Percentiles rank a stretch among this genome's conserved stretches.
These are phyloP conservation scores for Nycticebus coucang DNA, from an alignment of 2,113 vertebrate genomes.

Conservation along the genomic window DNA sequence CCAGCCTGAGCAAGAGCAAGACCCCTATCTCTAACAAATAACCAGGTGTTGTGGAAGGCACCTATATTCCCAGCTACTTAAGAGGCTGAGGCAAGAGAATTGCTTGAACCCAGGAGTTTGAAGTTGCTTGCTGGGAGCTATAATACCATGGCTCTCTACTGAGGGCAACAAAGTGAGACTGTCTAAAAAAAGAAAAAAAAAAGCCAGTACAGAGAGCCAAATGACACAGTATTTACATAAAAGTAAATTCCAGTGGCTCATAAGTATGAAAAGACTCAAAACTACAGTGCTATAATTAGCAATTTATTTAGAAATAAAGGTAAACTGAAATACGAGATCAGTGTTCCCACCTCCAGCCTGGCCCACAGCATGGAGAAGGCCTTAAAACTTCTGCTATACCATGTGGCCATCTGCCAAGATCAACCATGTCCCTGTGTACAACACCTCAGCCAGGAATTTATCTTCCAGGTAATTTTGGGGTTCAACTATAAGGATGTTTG, in stretches of 20 bases:
- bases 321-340: background rate
- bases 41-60: too few relatives aligned
- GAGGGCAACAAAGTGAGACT: too few relatives aligned
- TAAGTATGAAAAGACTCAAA: background rate
- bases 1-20: too few relatives aligned
- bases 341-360: background rate
- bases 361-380: background rate
- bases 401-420: background rate
- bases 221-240: background rate
- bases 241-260: background rate
- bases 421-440: background rate
- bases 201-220: background rate
- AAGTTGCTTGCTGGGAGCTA: too few relatives aligned
- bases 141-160: too few relatives aligned
- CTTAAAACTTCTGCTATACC: background rate
- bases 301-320: background rate
- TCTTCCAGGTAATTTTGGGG: too few relatives aligned
- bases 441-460: background rate
- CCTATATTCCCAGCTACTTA: too few relatives aligned
- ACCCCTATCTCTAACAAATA: too few relatives aligned
- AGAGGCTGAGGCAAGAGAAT: too few relatives aligned
- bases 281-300: background rate
- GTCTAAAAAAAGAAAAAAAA: background rate
- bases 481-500: background rate
- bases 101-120: too few relatives aligned